phyloP scores from a whole-genome alignment of 2,113 vertebrate species.

The Coreoperca whiteheadi region DNA sequence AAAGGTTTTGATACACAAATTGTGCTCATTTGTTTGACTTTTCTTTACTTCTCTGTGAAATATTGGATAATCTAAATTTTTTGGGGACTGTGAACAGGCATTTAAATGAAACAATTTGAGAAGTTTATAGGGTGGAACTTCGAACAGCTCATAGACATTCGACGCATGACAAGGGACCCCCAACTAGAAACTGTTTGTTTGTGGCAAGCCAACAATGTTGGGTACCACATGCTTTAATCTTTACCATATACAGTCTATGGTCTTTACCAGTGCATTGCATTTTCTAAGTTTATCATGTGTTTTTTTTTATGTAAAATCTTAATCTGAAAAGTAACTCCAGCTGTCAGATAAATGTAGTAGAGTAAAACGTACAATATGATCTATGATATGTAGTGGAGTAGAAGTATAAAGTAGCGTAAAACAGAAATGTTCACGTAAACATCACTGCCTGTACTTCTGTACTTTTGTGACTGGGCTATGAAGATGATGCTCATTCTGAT shows the following conservation, averaged over 20 bases:
- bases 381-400: neutral
- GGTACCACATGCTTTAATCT: neutral
- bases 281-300: neutral
- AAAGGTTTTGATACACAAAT: neutral
- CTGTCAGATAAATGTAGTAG: neutral
- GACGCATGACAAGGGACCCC: neutral
- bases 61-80: neutral
- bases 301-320: neutral
- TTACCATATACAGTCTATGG: too few species aligned
- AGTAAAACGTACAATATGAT: neutral
- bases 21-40: neutral
- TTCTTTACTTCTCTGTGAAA: neutral
- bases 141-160: neutral
- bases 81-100: neutral
- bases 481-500: neutral
- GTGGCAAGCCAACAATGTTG: neutral
- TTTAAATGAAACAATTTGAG: neutral
- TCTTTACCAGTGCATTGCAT: too few species aligned
- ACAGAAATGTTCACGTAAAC: neutral
- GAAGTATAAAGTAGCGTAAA: neutral
- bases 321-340: neutral
- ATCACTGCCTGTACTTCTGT: neutral
- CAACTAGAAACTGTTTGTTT: neutral
- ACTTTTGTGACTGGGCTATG: neutral
- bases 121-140: neutral